Conservation (phyloP, 2,888 invertebrate genomes). For the Saturnia japonica region DNA sequence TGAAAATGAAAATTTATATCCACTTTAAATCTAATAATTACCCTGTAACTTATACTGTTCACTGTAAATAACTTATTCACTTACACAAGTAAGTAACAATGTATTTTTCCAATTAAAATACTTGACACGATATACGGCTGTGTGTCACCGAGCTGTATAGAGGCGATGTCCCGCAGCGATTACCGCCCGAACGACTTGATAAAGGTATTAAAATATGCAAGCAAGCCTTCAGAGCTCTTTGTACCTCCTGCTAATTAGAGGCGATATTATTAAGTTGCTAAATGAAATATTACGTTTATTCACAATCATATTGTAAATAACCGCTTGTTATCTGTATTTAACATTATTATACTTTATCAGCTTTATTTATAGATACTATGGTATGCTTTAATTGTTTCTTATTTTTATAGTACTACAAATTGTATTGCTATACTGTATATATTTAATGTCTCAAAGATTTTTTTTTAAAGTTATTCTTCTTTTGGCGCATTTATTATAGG, state of each 20-base stretch:
- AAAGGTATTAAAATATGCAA: slow-evolving; percentile 71
- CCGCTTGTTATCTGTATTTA: slow-evolving; percentile 11
- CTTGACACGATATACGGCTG: slow-evolving; percentile 27
- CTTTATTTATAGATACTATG: background rate
- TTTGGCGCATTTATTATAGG: too few species aligned
- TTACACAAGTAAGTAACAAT: background rate
- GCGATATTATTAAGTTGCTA: slow-evolving; percentile 30
- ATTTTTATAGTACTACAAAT: background rate
- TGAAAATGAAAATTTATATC: too few species aligned
- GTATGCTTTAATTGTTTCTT: background rate
- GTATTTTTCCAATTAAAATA: slow-evolving; percentile 10
- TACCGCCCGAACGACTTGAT: slow-evolving; percentile 52
- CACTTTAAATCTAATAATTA: too few species aligned
- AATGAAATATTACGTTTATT: slow-evolving; percentile 28
- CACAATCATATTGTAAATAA: slow-evolving; percentile 33
- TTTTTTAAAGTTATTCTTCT: too few species aligned
- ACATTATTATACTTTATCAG: background rate
- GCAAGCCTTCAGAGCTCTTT: slow-evolving; percentile 33
- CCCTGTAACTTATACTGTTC: background rate
- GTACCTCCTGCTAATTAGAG: slow-evolving; percentile 37
- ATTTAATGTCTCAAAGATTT: too few species aligned
- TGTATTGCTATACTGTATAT: too few species aligned
- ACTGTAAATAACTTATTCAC: background rate
- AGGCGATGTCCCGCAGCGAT: slow-evolving; percentile 53
- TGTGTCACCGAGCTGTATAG: slow-evolving; percentile 38